These are phyloP conservation scores for Imbricaverruca yamaguchii DNA, from an alignment of 2,888 invertebrate genomes.

Conservation along the genomic window DNA sequence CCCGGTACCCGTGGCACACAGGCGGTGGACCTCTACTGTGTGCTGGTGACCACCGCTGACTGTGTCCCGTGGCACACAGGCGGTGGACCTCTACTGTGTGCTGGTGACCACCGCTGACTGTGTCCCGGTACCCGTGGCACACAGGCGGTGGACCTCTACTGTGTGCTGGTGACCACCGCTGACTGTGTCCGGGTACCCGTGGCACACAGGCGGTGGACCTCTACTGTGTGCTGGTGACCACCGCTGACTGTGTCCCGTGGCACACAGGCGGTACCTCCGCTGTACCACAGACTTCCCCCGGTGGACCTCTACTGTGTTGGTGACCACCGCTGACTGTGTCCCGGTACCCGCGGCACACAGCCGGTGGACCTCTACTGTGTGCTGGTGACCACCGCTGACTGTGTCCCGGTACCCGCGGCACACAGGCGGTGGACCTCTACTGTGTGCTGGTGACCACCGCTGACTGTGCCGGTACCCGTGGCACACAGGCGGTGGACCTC, in stretches of 20 bases:
- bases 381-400: too few relatives aligned
- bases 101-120: not conserved
- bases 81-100: constrained; percentile 6
- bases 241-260: not conserved
- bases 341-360: too few relatives aligned
- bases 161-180: not conserved
- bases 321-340: too few relatives aligned
- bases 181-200: not conserved
- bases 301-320: too few relatives aligned
- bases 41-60: not conserved
- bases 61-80: not conserved
- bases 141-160: too few relatives aligned
- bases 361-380: not conserved
- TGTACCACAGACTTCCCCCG: too few relatives aligned
- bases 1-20: not conserved
- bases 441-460: not conserved
- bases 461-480: not conserved
- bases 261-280: too few relatives aligned
- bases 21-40: not conserved
- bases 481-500: not conserved
- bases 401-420: not conserved
- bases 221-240: too few relatives aligned
- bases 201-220: not conserved
- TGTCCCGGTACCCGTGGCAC: too few relatives aligned
- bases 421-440: not conserved